Base-by-base conservation (phyloP, 2,113 vertebrate genomes). In the Toxostoma redivivum region DNA sequence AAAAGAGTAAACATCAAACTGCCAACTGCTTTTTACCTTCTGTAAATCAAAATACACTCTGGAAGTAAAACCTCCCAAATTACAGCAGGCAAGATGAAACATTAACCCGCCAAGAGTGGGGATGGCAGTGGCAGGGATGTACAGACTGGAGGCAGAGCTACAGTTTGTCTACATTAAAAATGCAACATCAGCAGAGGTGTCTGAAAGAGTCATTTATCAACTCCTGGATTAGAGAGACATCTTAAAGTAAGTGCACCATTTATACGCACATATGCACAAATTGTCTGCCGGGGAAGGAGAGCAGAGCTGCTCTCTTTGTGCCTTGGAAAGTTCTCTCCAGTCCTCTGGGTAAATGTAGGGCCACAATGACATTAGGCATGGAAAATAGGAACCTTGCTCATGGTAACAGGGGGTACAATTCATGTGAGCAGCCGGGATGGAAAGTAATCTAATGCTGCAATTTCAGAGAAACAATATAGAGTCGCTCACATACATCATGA, bases 131-230 rank as follows among this genome's bases (percentile, higher is more conserved):
- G 82, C 10, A 21, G 82, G 33, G 73, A 54, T 58, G 57, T 50
- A 48, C 38, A 61, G 56, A 21, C 50, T 33, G 27, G 18, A 90
- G 57, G 35, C 70, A 44, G 66, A 88, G 87, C 77, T 38, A 25
- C 71, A 51, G 92, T 95, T 81, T 96, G 93, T 90, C 84, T 76
- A 70, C 56, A 83, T 96, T 96, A 88, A 96, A 97, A 88, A 95
- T 57, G 77, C 94, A 93, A 67, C 86, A 95, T 97, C 95, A 90
- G 96, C 95, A 81, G 90, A 96, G 81, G 73, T 58, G 4, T 60
- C 71, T 86, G 93, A 92, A 65, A 44, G 86, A 90, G 86, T 65
- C 92, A 88, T 96, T 95, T 81, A 95, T 95, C 95, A 94, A 66
- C 77, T 83, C 93, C 30, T 66, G 91, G 78, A 90, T 94, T 74